Conservation (phyloP, 2,888 invertebrate species). For the Pseudanteris insignis region DNA sequence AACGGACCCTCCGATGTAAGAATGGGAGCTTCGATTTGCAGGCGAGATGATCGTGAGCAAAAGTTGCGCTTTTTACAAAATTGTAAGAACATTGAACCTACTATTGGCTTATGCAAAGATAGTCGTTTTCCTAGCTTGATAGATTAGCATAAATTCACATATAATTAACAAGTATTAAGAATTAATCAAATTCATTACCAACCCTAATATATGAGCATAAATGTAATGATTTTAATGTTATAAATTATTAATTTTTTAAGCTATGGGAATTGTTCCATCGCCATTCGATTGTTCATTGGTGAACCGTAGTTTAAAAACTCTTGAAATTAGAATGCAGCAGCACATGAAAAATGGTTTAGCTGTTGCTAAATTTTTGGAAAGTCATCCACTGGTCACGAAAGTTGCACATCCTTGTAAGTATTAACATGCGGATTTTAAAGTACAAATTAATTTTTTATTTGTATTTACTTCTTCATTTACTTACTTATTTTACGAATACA, state of each 20-base stretch:
- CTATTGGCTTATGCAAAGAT: background rate
- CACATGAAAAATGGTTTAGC: constrained; percentile 82
- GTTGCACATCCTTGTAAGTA: constrained; percentile 83
- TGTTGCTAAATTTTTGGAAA: constrained; percentile 83
- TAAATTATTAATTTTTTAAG: constrained; percentile 65
- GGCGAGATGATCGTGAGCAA: constrained; percentile 75
- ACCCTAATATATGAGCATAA: background rate
- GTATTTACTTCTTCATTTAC: too few species aligned
- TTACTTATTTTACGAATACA: too few species aligned
- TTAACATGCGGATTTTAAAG: too few species aligned
- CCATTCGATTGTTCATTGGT: constrained; percentile 97
- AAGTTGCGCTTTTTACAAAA: constrained; percentile 87
- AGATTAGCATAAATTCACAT: background rate
- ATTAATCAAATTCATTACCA: background rate
- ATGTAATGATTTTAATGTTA: background rate
- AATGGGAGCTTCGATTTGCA: constrained; percentile 90
- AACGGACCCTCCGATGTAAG: constrained; percentile 98
- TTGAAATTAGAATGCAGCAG: constrained; percentile 89
- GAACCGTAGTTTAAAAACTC: constrained; percentile 91
- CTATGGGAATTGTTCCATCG: constrained; percentile 92
- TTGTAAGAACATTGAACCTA: constrained; percentile 68
- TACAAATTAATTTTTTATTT: background rate
- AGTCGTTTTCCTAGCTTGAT: background rate
- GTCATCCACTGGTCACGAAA: constrained; percentile 80
- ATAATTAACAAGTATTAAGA: background rate